Base-by-base conservation (phyloP, 2,113 vertebrate species). In the Amblyornis subalaris region DNA sequence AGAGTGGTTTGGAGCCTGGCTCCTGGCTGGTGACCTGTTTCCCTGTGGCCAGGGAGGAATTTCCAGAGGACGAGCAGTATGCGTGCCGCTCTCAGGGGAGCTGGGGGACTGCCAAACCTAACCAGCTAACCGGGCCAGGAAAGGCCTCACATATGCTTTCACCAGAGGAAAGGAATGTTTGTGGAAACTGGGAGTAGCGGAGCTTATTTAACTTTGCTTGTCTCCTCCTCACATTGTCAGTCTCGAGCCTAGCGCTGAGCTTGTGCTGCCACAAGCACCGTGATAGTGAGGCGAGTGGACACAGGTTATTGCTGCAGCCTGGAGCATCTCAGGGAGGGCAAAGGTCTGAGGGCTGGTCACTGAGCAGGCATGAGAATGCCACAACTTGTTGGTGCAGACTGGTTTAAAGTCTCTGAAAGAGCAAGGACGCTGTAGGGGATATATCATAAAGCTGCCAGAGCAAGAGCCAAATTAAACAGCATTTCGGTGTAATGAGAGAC, bases 101-200 rank as follows among this genome's bases (percentile, higher is more conserved):
- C 69, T n/a, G 60, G 9, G 69, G 8, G 65, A 8, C 44, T 93
- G 90, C 95, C 93, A 96, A 77, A 76, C 53, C 64, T 35, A 90
- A 83, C 79, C 28, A 18, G 44, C 25, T 90, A 53, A 74, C 25
- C 64, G 79, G 76, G 82, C 93, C 90, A 95, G 90, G 82, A 95
- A 92, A 88, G 65, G 89, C 91, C 50, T 45, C 73, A 47, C 70
- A 69, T n/a, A 50, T 0, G 14, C 80, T 92, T 94, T 89, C 77
- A 95, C 62, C 88, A 96, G 81, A 78, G 78, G 84, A 94, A 94
- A 90, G 86, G 82, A 96, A 90, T 90, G 88, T 60, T 88, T 91
- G 72, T 92, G 94, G 90, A 91, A 91, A 93, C 48, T 60, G 85
- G 89, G 64, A 91, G 73, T 12, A 90, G 55, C 40, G 28, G 51